Percentiles rank a stretch among this genome's conserved stretches.
These are phyloP conservation scores for Augochlorella aurata DNA, from an alignment of 2,888 invertebrate genomes.

Conservation along the genomic window DNA sequence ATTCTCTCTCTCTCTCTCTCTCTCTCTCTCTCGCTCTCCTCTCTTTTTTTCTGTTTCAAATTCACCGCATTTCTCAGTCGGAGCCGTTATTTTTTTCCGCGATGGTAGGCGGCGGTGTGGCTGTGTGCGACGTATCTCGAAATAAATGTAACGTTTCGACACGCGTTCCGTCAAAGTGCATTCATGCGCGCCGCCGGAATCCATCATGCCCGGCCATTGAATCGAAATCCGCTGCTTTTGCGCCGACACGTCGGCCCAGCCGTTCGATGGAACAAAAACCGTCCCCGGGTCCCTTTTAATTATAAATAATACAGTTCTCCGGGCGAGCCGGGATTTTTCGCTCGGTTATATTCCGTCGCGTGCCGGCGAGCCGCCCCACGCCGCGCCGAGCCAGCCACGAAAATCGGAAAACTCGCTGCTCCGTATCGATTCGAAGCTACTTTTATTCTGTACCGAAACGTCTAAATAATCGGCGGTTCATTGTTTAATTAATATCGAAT, in stretches of 20 bases:
- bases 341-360: constrained; percentile 19
- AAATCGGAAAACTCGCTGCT: no score
- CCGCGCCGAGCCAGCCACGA: no score
- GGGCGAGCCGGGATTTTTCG: neutral
- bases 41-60: constrained; percentile 41
- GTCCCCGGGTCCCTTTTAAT: constrained; percentile 50
- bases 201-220: constrained; percentile 53
- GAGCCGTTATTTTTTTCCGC: constrained; percentile 17
- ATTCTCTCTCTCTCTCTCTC: no score
- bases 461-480: no score
- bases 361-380: neutral
- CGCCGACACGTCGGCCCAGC: constrained; percentile 39
- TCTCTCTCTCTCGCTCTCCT: no score
- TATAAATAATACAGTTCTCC: constrained; percentile 51
- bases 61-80: constrained; percentile 51
- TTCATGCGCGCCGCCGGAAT: constrained; percentile 56
- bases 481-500: no score
- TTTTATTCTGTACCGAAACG: no score
- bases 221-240: constrained; percentile 50
- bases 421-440: no score
- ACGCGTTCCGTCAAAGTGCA: constrained; percentile 57
- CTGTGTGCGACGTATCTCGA: constrained; percentile 30
- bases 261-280: constrained; percentile 25
- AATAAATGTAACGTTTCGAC: constrained; percentile 61
- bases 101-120: neutral